Evolutionary conservation across 2,888 invertebrate genomes (phyloP), one percentile per base, ranked within the genome.

Genomic region (Lapara coniferarum): DNA sequence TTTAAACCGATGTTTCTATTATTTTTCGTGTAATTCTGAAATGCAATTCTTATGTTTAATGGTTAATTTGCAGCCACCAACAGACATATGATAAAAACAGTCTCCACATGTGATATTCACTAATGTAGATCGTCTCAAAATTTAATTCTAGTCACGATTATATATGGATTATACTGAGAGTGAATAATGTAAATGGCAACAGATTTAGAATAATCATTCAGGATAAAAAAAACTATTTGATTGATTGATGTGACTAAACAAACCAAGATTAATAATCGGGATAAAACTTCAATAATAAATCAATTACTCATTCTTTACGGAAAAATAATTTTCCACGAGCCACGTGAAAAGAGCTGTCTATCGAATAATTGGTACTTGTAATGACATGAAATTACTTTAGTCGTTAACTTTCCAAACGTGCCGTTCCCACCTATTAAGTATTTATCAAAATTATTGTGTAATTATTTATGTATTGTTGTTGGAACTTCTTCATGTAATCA

Each of bases 341-440:
- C 19, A 63, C 19, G n/a, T 37, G 16, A 44, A 44, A 37, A 12
- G 13, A 8, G 2, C 10, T 63, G 16, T 19, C 10, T 44, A 16
- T 59, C n/a, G 59, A 3, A 10, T 46, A 46, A 44, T 46, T 59
- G 44, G 10, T 59, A 59, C 16, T 16, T 59, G 10, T 59, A 59
- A 63, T 49, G 49, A 49, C 46, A 49, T 7, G 12, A 19, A 63
- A 63, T 63, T 63, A 63, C 63, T 63, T 13, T 19, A 25, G 49
- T 49, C 1, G 12, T 10, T 46, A 44, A 0, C 8, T 14, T n/a
- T n/a, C 37, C 57, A 37, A 59, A 44, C 59, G 59, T 44, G 59
- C n/a, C 59, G 59, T 63, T 49, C 63, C 46, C 46, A 63, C 46
- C 10, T 63, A 63, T 63, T 63, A 63, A 10, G 46, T 13, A 14